Evolutionary conservation across 2,113 vertebrate genomes (phyloP), one percentile per base, ranked within the genome.

Genomic region (Tapirus terrestris): DNA sequence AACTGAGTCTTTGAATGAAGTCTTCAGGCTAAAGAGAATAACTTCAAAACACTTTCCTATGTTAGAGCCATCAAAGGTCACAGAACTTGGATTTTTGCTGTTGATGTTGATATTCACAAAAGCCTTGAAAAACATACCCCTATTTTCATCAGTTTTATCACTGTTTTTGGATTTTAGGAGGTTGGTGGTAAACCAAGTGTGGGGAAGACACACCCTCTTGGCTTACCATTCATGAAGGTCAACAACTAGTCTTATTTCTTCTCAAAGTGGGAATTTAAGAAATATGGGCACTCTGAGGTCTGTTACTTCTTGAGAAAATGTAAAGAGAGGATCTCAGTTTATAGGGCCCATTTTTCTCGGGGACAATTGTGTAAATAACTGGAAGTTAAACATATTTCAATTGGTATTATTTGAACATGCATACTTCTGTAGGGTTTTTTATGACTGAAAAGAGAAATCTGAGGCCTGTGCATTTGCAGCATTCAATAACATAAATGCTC

Each of bases 401-500:
- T 75, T 77, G 33, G 53, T 73, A 18, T 95, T 90, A 94, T 91
- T 95, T 95, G 80, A 68, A 80, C 75, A 61, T 21, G 89, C 53
- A 89, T 36, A 77, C 48, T 83, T 93, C n/a, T 76, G 68, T 80
- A 90, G 51, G 73, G 21, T 17, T 96, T 86, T 95, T 96, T 27
- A 68, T 86, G 88, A 90, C 1, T 18, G 80, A 93, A 53, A 51
- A 95, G 75, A 72, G 73, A 89, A 91, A 61, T 96, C 70, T 86
- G 51, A 85, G 87, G 68, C 36, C 83, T 33, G 60, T 80, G 84
- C 83, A 90, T 96, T 87, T 96, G 85, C 43, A 91, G 92, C 27
- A 87, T 97, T 98, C 97, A 45, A 10, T 83, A 90, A 39, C 18
- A 5, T 51, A 93, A 97, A 93, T 43, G 67, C 82, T 92, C 61